Evolutionary conservation across 1,140 invertebrate species (phyloP), one percentile per base, ranked within the genome.

Genomic region (Teleopsis dalmanni): DNA sequence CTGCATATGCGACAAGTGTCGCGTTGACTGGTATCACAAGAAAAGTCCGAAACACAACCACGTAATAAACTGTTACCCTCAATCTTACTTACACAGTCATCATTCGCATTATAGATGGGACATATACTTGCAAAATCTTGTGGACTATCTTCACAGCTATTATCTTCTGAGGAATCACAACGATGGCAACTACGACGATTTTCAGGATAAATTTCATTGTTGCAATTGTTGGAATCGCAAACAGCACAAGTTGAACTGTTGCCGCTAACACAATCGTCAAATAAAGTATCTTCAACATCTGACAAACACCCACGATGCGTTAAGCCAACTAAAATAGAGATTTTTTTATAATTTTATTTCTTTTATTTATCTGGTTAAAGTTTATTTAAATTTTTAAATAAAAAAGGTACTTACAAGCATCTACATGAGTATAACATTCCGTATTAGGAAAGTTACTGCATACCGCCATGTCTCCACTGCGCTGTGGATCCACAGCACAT

Each of bases 161-260:
- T 49, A 25, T 63, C 57, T 4, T 8, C 47, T 13, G 14, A 18
- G 21, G 63, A 66, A n/a, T 66, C 59, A 42, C 63, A 66, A 19
- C 53, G 60, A 33, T 59, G 23, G 18, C 63, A 66, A n/a, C 53
- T 56, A 11, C 47, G 38, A 56, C 63, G 63, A 18, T 61, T 52
- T 3, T 47, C 19, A 8, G 63, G 63, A 11, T 50, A 66, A 0
- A 66, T 19, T 3, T 46, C 35, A 0, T 22, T 52, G 43, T 66
- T 66, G 47, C 63, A 66, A 14, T 7, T 9, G 11, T 63, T 54
- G 1, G n/a, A 13, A 37, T 41, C 40, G 40, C 63, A 66, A 2
- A 53, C 9, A 13, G 46, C 26, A 38, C 63, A 66, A 11, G 34
- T 57, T 33, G 14, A 2, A 46, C 51, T 58, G 2, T 2, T 16